Percentiles rank a stretch among this genome's conserved stretches.
Conservation (phyloP, 2,113 vertebrate species). For the Rana temporaria region DNA sequence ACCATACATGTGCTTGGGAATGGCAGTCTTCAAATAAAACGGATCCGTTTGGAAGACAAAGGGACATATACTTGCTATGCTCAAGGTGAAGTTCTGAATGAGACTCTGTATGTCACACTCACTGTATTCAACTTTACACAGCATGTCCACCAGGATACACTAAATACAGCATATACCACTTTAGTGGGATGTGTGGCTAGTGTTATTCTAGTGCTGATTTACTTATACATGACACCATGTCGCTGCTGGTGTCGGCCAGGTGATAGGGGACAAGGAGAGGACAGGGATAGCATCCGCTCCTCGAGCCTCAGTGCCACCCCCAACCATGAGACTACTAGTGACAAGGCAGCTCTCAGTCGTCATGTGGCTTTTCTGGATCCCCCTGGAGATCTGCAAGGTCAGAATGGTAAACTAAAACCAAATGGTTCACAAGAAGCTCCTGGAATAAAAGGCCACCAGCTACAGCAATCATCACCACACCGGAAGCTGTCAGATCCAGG, state of each 20-base stretch:
- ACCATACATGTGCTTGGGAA: conserved; percentile 74
- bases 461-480: conserved; percentile 71
- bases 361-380: conserved; percentile 84
- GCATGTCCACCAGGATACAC: conserved; percentile 78
- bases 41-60: conserved; percentile 78
- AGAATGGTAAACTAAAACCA: conserved; percentile 89
- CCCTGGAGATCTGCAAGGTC: conserved; percentile 76
- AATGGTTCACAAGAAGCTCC: conserved; percentile 73
- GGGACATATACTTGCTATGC: conserved; percentile 91
- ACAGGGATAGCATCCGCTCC: conserved; percentile 93
- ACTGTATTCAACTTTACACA: conserved; percentile 91
- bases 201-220: conserved; percentile 93
- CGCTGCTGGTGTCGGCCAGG: conserved; percentile 88
- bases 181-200: conserved; percentile 95
- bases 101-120: conserved; percentile 91
- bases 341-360: conserved; percentile 73
- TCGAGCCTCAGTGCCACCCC: conserved; percentile 93
- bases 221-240: conserved; percentile 94
- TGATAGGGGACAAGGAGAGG: conserved; percentile 76
- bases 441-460: conserved; percentile 62
- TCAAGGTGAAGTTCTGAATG: conserved; percentile 83
- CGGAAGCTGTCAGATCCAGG: conserved; percentile 94
- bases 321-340: conserved; percentile 79
- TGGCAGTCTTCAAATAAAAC: conserved; percentile 81
- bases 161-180: conserved; percentile 96